These are phyloP conservation scores for Caretta caretta DNA, from an alignment of 2,113 vertebrate species.

Conservation along the genomic window DNA sequence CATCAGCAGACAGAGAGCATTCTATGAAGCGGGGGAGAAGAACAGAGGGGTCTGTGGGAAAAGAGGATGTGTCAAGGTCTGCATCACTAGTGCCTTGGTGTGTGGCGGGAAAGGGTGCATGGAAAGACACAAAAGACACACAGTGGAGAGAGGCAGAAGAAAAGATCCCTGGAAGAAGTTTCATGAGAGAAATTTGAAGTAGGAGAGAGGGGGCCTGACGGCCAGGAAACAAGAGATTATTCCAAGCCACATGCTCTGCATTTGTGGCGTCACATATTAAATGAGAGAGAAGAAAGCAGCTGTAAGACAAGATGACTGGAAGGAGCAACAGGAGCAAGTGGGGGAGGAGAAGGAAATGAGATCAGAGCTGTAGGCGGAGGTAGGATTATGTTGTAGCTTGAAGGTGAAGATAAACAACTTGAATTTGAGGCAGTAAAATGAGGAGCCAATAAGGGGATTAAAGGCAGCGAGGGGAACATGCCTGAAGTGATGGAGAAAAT, in stretches of 20 bases:
- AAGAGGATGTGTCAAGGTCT: background rate
- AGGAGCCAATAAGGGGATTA: background rate
- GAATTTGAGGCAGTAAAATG: background rate
- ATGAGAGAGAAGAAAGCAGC: background rate
- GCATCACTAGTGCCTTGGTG: background rate
- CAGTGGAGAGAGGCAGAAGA: background rate
- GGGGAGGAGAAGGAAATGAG: background rate
- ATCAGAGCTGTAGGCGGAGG: background rate
- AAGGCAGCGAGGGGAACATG: background rate
- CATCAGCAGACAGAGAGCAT: background rate
- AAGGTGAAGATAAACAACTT: conserved; percentile 21
- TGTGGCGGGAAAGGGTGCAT: background rate
- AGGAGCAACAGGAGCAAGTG: background rate
- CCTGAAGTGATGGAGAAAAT: background rate
- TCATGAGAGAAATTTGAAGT: background rate
- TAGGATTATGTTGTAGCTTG: conserved; percentile 17
- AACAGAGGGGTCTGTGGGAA: background rate
- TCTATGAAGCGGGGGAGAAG: background rate
- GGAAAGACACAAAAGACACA: background rate
- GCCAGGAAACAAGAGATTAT: background rate
- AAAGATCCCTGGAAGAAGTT: background rate
- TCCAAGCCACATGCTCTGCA: background rate
- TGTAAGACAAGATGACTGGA: background rate
- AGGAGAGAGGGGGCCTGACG: background rate
- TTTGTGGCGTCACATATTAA: too few species aligned